These are phyloP conservation scores for Propithecus coquereli DNA, from an alignment of 2,113 vertebrate species.

Conservation along the genomic window DNA sequence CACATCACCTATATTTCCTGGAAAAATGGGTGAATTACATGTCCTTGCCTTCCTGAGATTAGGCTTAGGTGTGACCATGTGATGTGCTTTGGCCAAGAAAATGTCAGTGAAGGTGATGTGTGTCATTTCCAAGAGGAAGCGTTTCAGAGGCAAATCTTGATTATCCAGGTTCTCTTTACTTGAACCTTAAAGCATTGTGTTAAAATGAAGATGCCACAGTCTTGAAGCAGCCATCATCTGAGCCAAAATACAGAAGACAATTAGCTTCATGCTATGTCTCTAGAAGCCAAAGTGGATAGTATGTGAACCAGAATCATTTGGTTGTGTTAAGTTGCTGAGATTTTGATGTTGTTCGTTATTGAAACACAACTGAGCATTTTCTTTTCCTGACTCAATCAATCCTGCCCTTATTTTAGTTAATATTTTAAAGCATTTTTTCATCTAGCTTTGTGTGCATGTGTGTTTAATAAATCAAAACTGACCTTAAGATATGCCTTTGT, in stretches of 20 bases:
- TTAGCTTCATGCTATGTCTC: not conserved
- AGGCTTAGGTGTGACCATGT: not conserved
- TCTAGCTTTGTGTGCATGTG: not conserved
- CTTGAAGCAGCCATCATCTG: not conserved
- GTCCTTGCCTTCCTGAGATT: not conserved
- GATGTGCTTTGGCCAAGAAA: not conserved
- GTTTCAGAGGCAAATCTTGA: not conserved
- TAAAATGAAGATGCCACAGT: not conserved
- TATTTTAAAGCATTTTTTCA: not conserved
- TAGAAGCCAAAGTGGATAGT: not conserved
- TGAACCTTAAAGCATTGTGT: not conserved
- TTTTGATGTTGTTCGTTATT: not conserved
- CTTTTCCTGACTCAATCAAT: not conserved
- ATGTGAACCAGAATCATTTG: not conserved
- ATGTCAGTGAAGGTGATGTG: not conserved
- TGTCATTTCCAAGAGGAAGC: not conserved
- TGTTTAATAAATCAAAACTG: not conserved
- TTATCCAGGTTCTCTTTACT: not conserved
- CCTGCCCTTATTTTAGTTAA: not conserved
- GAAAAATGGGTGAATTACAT: not conserved
- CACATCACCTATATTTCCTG: not conserved
- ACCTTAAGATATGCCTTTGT: not conserved
- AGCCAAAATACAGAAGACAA: rapidly evolving
- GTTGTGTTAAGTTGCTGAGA: not conserved
- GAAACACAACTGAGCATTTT: not conserved